Conservation (phyloP, 2,888 invertebrate genomes). For the Stegana nigrithorax region DNA sequence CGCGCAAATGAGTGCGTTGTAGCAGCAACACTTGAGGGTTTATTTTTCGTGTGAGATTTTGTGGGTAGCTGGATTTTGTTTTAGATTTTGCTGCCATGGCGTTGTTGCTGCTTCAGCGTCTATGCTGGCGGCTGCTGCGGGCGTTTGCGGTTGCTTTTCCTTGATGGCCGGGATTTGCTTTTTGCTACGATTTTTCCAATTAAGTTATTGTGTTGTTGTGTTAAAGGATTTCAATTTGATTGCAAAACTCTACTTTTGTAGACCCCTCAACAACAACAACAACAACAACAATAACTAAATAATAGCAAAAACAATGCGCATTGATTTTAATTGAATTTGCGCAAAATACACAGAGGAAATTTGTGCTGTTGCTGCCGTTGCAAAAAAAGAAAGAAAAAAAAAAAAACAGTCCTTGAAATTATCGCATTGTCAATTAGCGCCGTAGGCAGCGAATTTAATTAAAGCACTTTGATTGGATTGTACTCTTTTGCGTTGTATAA, state of each 20-base stretch:
- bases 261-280: background rate
- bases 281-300: background rate
- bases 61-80: background rate
- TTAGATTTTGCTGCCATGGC: background rate
- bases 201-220: slow-evolving; percentile 39
- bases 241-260: slow-evolving; percentile 5
- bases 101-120: background rate
- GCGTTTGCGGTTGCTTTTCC: slow-evolving; percentile 27
- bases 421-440: slow-evolving; percentile 10
- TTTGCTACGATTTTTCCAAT: slow-evolving; percentile 35
- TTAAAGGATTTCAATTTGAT: slow-evolving; percentile 33
- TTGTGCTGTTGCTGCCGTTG: too few species aligned
- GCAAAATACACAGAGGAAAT: slow-evolving; percentile 3
- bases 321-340: slow-evolving; percentile 46
- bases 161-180: background rate
- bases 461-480: slow-evolving; percentile 8
- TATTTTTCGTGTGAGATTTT: background rate
- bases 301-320: slow-evolving; percentile 6
- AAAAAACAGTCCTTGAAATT: background rate
- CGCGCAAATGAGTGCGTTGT: slow-evolving; percentile 11
- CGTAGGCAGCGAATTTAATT: slow-evolving; percentile 18
- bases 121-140: background rate
- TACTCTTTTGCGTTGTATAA: background rate
- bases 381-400: slow-evolving; percentile 22
- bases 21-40: slow-evolving; percentile 1